Conservation (phyloP, 2,113 vertebrate species). For the Carlito syrichta region DNA sequence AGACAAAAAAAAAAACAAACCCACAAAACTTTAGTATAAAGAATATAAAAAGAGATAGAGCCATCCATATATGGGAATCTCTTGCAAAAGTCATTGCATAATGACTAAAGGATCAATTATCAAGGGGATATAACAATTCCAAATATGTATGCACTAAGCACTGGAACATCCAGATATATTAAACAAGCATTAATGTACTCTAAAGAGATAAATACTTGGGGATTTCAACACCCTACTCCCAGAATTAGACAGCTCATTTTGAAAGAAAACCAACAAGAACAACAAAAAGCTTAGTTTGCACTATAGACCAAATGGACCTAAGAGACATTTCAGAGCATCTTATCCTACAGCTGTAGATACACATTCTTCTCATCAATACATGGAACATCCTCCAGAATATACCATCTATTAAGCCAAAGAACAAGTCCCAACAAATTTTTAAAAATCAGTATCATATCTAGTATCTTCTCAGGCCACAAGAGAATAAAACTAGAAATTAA, state of each 20-base stretch:
- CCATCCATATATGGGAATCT: too few species aligned
- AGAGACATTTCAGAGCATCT: background rate
- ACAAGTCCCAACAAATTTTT: too few species aligned
- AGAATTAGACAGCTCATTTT: background rate
- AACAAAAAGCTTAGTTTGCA: background rate
- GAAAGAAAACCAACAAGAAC: background rate
- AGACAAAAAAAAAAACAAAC: too few species aligned
- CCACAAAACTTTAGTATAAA: background rate
- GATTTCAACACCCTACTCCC: background rate
- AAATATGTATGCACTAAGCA: background rate
- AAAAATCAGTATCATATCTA: too few species aligned
- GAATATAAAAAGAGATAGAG: background rate
- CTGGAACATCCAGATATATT: background rate
- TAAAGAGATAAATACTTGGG: background rate
- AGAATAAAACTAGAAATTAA: too few species aligned
- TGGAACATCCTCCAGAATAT: background rate
- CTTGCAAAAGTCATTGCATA: background rate
- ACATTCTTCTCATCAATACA: background rate
- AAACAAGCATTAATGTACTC: background rate
- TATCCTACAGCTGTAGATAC: background rate
- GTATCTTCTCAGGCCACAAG: too few species aligned
- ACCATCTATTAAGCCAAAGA: background rate
- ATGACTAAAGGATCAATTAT: background rate
- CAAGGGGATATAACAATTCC: background rate
- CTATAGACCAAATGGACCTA: background rate